phyloP scores from a whole-genome alignment of 2,797 vertebrate genomes.

The Chaenodraco wilsoni region DNA sequence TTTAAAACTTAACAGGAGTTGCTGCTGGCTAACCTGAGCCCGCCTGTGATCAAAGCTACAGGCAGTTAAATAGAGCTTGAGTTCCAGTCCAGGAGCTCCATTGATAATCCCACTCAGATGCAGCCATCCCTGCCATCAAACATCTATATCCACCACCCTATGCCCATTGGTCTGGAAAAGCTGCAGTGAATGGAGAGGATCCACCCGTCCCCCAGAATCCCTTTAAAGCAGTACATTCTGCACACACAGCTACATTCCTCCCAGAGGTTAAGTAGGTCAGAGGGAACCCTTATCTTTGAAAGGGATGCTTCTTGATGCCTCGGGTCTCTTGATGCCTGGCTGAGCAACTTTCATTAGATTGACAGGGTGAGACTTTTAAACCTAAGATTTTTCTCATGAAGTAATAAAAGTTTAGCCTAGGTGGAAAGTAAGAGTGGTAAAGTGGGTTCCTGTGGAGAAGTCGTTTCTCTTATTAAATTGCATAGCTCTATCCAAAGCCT shows the following conservation, averaged over 20 bases:
- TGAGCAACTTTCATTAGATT: constrained; percentile 12
- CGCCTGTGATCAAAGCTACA: constrained; percentile 44
- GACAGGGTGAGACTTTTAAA: constrained; percentile 9
- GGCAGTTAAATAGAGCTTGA: constrained; percentile 56
- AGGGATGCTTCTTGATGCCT: constrained; percentile 45
- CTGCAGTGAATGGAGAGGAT: constrained; percentile 78
- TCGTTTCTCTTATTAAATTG: too few species aligned
- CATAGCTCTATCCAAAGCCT: constrained; percentile 2
- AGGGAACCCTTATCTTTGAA: constrained; percentile 71
- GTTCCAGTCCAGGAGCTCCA: constrained; percentile 58
- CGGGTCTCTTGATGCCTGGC: constrained; percentile 40
- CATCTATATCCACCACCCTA: constrained; percentile 62
- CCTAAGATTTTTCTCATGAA: constrained; percentile 5
- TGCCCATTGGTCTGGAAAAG: constrained; percentile 76
- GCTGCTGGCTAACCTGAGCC: constrained; percentile 46
- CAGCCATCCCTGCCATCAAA: constrained; percentile 69
- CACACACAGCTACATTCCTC: constrained; percentile 78
- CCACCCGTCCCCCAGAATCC: constrained; percentile 60
- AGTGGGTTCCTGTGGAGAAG: too few species aligned
- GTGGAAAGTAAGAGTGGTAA: constrained; percentile 1
- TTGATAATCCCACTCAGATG: constrained; percentile 59
- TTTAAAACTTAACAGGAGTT: not conserved
- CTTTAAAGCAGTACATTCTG: constrained; percentile 74
- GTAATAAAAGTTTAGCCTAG: not conserved
- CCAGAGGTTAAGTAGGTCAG: constrained; percentile 71